Base-by-base conservation (phyloP, 2,113 vertebrate species). In the Erythrolamprus reginae region DNA sequence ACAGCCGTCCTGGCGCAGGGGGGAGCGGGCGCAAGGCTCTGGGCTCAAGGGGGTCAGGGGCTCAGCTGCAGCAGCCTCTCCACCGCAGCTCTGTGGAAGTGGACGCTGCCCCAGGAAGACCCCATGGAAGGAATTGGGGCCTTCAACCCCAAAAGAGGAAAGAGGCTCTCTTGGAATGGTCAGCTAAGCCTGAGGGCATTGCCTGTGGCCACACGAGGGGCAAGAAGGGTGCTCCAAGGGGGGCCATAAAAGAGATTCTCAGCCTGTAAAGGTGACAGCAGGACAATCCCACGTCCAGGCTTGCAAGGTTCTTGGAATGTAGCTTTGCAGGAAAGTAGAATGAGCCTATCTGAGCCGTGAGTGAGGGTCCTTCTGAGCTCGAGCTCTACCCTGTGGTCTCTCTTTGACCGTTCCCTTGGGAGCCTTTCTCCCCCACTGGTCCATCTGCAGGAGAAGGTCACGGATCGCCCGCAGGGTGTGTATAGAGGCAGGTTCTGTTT, bases 1-100 rank as follows among this genome's bases (percentile, higher is more conserved):
- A 21, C 10, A 45, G 48, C 12, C 2, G 3, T 10, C 50, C 26
- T 33, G 58, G 52, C 13, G 21, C 13, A 17, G 45, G 42, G 26
- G 1, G 3, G 7, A 5, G 13, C n/a, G n/a, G n/a, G n/a, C n/a
- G 1, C 38, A 1, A 3, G 45, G 42, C 33, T 5, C 45, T 0
- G n/a, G 53, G 19, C 2, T n/a, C 38, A 17, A 4, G 10, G 24
- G 82, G 33, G 7, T 6, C 28, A 1, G 13, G 1, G 23, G 7
- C 28, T 28, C 0, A 48, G 0, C 0, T 0, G 70, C 12, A 47
- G 55, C 52, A 33, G n/a, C 65, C 33, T 77, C 65, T 77, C n/a
- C 4, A 1, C 13, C 58, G 13, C 10, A 61, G 26, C 28, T 56
- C 61, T n/a, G 12, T 5, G 65, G 7, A 3, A 21, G 65, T 8